These are phyloP conservation scores for Casuarius casuarius DNA, from an alignment of 2,113 vertebrate species.

Conservation along the genomic window DNA sequence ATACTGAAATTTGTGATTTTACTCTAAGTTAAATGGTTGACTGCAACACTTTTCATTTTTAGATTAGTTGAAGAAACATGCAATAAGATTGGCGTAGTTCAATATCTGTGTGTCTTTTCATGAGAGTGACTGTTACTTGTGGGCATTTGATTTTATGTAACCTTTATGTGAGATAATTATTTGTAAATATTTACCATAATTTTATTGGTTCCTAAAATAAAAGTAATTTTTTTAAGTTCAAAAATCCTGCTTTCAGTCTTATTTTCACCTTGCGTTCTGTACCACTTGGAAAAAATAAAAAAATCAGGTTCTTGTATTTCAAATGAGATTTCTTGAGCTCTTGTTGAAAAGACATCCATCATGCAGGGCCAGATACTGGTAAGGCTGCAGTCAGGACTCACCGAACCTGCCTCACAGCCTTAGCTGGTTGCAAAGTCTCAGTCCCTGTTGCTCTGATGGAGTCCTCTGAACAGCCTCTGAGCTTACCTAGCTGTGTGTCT, in stretches of 20 bases:
- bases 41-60: slow-evolving; percentile 88
- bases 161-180: slow-evolving; percentile 99
- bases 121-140: slow-evolving; percentile 98
- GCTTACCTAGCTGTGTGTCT: no score
- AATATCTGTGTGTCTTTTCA: slow-evolving; percentile 94
- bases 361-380: neutral
- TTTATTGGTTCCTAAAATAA: slow-evolving; percentile 99
- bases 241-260: slow-evolving; percentile 14
- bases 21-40: slow-evolving; percentile 93
- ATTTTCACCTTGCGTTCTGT: neutral
- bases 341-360: neutral
- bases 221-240: slow-evolving; percentile 99
- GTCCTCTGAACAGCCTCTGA: no score
- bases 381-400: neutral
- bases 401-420: no score
- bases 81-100: slow-evolving; percentile 90
- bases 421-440: rapidly evolving
- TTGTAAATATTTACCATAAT: slow-evolving; percentile 99
- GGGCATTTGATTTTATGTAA: slow-evolving; percentile 96
- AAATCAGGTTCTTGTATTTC: neutral
- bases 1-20: slow-evolving; percentile 82
- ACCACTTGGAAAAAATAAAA: neutral
- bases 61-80: slow-evolving; percentile 91
- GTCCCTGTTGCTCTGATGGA: neutral
- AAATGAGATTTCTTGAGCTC: neutral